A percentile compares a stretch with the other conserved stretches of the same genome.
Evolutionary conservation across 2,797 vertebrate genomes (phyloP).

Genomic region (Micromesistius poutassou): DNA sequence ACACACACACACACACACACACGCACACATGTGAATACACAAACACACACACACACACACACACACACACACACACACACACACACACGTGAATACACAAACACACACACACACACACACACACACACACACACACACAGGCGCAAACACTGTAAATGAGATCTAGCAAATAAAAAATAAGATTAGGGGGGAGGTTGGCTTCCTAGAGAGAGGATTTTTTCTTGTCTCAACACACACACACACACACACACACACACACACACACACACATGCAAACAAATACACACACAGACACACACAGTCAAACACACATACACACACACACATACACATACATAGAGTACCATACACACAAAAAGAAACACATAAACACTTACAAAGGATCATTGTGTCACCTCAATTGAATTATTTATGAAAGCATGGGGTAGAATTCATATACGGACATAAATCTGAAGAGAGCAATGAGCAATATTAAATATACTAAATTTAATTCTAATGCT

Average conservation of each 20-base stretch:
- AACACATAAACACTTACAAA: conserved; percentile 56
- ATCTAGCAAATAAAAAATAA: conserved; percentile 43
- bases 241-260: conserved; percentile 27
- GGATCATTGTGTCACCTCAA: conserved; percentile 52
- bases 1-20: conserved; percentile 17
- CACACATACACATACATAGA: neutral
- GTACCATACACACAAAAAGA: neutral
- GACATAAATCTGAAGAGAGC: conserved; percentile 62
- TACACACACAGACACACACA: neutral
- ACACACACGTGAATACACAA: conserved; percentile 3
- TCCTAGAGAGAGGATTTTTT: conserved; percentile 49
- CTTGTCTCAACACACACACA: conserved; percentile 3
- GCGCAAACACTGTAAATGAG: conserved; percentile 38
- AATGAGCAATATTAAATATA: conserved; percentile 65
- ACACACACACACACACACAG: conserved; percentile 39
- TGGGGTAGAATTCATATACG: conserved; percentile 68
- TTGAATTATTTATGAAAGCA: conserved; percentile 69
- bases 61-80: conserved; percentile 26
- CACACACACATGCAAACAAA: conserved; percentile 12
- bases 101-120: neutral
- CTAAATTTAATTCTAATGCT: neutral
- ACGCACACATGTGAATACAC: conserved; percentile 9
- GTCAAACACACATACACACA: neutral
- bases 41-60: conserved; percentile 21
- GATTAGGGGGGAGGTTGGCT: conserved; percentile 35